Evolutionary conservation across 2,888 invertebrate species (phyloP).

Genomic region (Cheilosia variabilis): DNA sequence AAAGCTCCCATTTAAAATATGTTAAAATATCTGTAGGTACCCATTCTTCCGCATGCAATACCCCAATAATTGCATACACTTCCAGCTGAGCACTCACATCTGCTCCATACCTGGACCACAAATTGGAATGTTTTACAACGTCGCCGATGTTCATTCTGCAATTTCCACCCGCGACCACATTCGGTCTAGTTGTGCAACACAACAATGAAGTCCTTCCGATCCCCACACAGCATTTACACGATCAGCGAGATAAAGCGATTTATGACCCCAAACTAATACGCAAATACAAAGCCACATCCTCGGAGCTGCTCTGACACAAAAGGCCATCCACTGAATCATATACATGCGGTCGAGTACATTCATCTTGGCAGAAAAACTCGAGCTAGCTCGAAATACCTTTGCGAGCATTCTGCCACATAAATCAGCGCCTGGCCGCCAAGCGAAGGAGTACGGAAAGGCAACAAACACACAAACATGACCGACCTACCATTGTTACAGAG

Average conservation of each 20-base stretch:
- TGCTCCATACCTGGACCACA: conserved; percentile 12
- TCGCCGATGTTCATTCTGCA: background rate
- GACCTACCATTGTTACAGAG: conserved; percentile 45
- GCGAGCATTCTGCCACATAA: conserved; percentile 52
- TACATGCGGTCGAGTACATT: conserved; percentile 27
- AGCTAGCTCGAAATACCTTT: conserved; percentile 42
- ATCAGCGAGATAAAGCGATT: conserved; percentile 63
- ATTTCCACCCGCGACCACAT: background rate
- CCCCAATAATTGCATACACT: conserved; percentile 5
- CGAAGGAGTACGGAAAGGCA: conserved; percentile 54
- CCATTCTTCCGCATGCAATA: background rate
- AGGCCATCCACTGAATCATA: conserved; percentile 63
- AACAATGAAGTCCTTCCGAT: conserved; percentile 66
- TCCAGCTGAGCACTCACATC: background rate
- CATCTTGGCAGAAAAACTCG: conserved; percentile 31
- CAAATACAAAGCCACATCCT: conserved; percentile 42
- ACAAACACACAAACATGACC: conserved; percentile 64
- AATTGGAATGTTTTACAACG: conserved; percentile 10
- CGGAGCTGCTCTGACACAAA: conserved; percentile 44
- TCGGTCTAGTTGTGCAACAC: background rate
- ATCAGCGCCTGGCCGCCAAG: conserved; percentile 61
- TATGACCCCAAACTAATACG: conserved; percentile 58
- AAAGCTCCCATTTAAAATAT: too few relatives aligned
- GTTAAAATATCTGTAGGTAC: too few relatives aligned
- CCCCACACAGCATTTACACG: conserved; percentile 58